Conservation (phyloP, 2,113 vertebrate genomes). For the Laticauda colubrina region DNA sequence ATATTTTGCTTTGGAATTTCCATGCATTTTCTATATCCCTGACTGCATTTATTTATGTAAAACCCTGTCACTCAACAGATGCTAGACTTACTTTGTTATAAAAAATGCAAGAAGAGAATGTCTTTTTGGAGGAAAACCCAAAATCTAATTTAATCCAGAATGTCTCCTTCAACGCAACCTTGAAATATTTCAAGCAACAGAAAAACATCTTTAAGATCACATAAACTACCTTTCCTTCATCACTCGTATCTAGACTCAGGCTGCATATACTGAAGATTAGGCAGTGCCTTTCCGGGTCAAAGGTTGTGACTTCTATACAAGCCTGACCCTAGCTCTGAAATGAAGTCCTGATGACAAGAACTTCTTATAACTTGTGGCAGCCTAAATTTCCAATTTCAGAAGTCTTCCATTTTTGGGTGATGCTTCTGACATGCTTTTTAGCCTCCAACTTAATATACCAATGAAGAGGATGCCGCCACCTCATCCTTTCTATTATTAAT, state of each 20-base stretch:
- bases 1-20: background rate
- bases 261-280: background rate
- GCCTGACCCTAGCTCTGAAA: background rate
- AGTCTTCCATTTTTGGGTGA: background rate
- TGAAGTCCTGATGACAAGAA: slow-evolving; percentile 11
- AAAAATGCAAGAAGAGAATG: background rate
- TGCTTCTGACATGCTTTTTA: background rate
- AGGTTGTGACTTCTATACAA: slow-evolving; percentile 10
- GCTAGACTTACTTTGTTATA: background rate
- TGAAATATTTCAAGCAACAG: background rate
- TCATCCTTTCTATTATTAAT: background rate
- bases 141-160: background rate
- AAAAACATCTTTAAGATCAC: background rate
- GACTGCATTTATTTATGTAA: background rate
- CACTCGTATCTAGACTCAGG: background rate
- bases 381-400: background rate
- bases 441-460: background rate
- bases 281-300: slow-evolving; percentile 7
- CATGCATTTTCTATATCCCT: background rate
- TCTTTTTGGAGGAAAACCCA: background rate
- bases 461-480: background rate
- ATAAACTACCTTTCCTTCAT: background rate
- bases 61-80: background rate
- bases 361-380: background rate
- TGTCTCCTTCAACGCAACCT: background rate